These are phyloP conservation scores for Dermochelys coriacea DNA, from an alignment of 2,797 vertebrate species.

Conservation along the genomic window DNA sequence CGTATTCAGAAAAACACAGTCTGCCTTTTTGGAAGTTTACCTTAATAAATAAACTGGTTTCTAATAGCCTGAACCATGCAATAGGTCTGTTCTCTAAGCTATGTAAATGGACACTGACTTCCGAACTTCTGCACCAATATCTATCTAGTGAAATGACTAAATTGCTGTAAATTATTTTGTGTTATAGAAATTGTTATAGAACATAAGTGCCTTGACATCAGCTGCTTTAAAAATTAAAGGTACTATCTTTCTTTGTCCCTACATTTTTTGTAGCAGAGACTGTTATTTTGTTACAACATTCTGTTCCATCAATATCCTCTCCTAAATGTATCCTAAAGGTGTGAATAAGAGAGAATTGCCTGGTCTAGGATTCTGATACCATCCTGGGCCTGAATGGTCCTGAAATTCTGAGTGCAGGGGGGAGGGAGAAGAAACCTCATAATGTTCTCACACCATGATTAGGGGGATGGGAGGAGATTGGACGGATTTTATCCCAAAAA, in stretches of 20 bases:
- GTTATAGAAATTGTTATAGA: neutral
- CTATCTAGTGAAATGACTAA: conserved; percentile 18
- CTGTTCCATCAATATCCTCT: neutral
- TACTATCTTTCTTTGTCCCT: neutral
- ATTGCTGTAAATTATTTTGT: neutral
- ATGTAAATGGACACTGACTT: neutral
- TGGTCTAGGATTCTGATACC: neutral
- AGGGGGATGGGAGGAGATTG: neutral
- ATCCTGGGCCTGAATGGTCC: conserved; percentile 7
- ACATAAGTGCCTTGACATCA: rapidly evolving
- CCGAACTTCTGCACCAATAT: neutral
- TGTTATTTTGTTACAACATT: neutral
- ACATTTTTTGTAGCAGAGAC: neutral
- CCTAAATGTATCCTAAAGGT: conserved; percentile 17
- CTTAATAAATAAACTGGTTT: neutral
- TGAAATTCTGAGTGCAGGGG: neutral
- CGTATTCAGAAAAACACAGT: neutral
- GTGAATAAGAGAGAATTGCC: conserved; percentile 19
- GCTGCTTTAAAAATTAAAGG: conserved; percentile 31
- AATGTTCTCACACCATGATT: neutral
- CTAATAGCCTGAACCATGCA: neutral
- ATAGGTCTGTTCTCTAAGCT: neutral
- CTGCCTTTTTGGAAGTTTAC: neutral
- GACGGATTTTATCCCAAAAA: neutral
- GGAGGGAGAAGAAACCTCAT: too few relatives aligned